Base-by-base conservation (phyloP, 2,888 invertebrate species). In the Patella ulyssiponensis region DNA sequence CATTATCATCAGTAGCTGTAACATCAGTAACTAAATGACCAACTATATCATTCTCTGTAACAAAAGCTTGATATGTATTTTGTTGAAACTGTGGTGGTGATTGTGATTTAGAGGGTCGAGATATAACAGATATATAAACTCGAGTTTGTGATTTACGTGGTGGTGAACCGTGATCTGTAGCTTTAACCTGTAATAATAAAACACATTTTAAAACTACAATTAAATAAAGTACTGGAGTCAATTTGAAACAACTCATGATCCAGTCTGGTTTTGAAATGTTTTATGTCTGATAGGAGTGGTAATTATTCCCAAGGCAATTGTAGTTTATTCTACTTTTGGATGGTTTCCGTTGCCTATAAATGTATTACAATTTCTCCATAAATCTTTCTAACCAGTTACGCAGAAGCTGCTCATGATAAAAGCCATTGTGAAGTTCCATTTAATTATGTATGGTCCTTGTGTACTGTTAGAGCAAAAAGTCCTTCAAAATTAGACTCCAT, bases 11-110 rank as follows among this genome's bases (percentile, higher is more conserved):
- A 92, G 98, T 98, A 69, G 93, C 93, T 9, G 97, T 98, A 89
- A 96, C 95, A 87, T 98, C 94, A 80, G 96, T 94, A 74, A 96
- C 94, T 3, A 98, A 96, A 83, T 97, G 93, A 44, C 97, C 97
- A 58, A 97, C 95, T 86, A 94, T 94, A 92, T 98, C 98, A 76
- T 88, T 90, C 86, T 92, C 92, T 78, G 90, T 86, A 64, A 93
- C 90, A 56, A 81, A 78, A 75, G 86, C 86, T 70, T 76, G 77
- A 53, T 82, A 76, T 11, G 72, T 75, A 82, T 94, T 93, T 83
- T 94, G 93, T 75, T 93, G 89, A 27, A 96, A 89, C 44, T 54
- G 95, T 17, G 95, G 93, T 85, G 94, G 93, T 79, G 93, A 92
- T 0, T 94, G 94, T 1, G 90, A 89, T 23, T 71, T 64, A 54